Evolutionary conservation across 2,113 vertebrate species (phyloP).

Genomic region (Engraulis encrasicolus): DNA sequence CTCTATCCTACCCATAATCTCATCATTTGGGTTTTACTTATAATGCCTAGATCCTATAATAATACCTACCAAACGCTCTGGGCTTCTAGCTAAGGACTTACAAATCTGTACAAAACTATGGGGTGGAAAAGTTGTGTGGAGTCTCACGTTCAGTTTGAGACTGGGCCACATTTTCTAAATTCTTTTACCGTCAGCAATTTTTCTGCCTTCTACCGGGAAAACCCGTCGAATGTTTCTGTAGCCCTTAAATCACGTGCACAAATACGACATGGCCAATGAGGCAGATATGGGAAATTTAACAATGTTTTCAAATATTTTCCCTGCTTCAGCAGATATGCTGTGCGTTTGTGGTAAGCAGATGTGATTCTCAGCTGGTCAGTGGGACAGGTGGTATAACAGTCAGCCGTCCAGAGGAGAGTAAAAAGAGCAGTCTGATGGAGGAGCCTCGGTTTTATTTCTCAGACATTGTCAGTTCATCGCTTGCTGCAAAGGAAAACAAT

Average conservation of each 20-base stretch:
- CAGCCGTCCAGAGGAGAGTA: background rate
- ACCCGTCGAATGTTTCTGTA: background rate
- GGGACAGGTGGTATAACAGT: background rate
- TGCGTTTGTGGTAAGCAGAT: background rate
- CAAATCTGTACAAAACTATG: too few relatives aligned
- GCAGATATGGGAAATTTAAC: slow-evolving; percentile 31
- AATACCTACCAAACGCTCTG: too few relatives aligned
- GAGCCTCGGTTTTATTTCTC: background rate
- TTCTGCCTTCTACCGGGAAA: background rate
- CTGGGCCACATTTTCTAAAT: background rate
- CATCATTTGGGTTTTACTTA: too few relatives aligned
- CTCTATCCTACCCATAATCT: too few relatives aligned
- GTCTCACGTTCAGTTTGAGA: background rate
- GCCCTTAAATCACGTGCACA: background rate
- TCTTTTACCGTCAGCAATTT: background rate
- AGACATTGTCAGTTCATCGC: background rate
- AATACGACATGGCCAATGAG: slow-evolving; percentile 17
- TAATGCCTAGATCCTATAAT: too few relatives aligned
- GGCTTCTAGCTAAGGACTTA: too few relatives aligned
- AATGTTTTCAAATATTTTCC: background rate
- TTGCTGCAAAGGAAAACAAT: background rate
- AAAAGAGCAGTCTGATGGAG: background rate
- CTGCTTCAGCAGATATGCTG: background rate
- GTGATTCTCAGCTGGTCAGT: background rate
- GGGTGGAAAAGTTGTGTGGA: too few relatives aligned